A percentile compares a stretch with the other conserved stretches of the same genome.
Conservation (phyloP, 2,888 invertebrate genomes). For the Conchocele bisecta region DNA sequence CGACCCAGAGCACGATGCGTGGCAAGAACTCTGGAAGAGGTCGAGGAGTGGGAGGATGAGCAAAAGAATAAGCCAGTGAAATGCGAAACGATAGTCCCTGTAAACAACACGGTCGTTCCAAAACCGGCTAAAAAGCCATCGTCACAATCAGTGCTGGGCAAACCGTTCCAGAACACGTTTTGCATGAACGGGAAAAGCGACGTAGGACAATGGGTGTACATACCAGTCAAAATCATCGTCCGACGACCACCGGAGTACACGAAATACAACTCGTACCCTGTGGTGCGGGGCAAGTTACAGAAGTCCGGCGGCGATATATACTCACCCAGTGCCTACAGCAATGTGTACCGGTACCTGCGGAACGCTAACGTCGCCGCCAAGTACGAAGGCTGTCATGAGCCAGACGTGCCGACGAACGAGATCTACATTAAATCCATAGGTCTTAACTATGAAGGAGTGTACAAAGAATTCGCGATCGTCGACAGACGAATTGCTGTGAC, state of each 20-base stretch:
- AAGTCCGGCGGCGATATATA: slow-evolving; percentile 66
- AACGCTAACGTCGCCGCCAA: slow-evolving; percentile 43
- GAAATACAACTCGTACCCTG: slow-evolving; percentile 66
- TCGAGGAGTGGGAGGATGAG: slow-evolving; percentile 40
- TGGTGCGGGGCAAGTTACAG: slow-evolving; percentile 59
- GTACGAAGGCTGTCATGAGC: slow-evolving; percentile 56
- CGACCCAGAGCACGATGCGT: slow-evolving; percentile 30
- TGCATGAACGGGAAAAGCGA: slow-evolving; percentile 72
- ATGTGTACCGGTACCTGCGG: slow-evolving; percentile 45
- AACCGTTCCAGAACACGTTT: slow-evolving; percentile 70
- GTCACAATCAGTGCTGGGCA: slow-evolving; percentile 9
- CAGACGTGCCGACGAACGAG: slow-evolving; percentile 62
- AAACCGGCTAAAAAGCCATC: background rate
- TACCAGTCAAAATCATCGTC: slow-evolving; percentile 71
- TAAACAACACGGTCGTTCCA: slow-evolving; percentile 12
- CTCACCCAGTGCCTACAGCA: slow-evolving; percentile 60
- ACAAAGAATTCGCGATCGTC: slow-evolving; percentile 73
- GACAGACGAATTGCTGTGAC: slow-evolving; percentile 73
- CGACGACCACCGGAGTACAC: slow-evolving; percentile 69
- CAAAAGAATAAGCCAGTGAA: slow-evolving; percentile 34
- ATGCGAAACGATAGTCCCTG: slow-evolving; percentile 14
- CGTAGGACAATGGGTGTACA: slow-evolving; percentile 69
- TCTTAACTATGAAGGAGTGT: slow-evolving; percentile 73
- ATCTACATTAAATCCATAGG: slow-evolving; percentile 71
- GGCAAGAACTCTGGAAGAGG: slow-evolving; percentile 50